Evolutionary conservation across 2,797 vertebrate species (phyloP).

Genomic region (Sebastes hubbsi): DNA sequence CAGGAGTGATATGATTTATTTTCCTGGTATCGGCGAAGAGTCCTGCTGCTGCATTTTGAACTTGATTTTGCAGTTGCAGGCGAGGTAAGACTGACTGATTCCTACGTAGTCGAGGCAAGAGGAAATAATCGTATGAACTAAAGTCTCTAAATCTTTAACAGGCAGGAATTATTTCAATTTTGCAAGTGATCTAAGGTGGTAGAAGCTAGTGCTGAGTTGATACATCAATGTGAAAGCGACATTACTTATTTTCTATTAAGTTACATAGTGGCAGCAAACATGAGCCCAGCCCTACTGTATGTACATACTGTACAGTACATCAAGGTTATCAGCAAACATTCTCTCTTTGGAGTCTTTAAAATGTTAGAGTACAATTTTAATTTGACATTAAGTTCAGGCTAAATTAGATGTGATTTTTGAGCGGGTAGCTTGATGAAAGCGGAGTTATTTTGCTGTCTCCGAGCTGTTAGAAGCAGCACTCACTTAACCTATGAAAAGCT

Average conservation of each 20-base stretch:
- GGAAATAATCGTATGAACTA: too few species aligned
- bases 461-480: conserved; percentile 19
- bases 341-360: not conserved
- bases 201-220: not conserved
- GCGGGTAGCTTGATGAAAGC: not conserved
- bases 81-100: not conserved
- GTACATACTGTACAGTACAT: not conserved
- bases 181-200: not conserved
- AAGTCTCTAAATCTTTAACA: not conserved
- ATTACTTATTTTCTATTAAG: not conserved
- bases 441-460: not conserved
- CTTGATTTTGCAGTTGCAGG: not conserved
- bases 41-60: not conserved
- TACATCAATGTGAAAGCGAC: too few species aligned
- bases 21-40: not conserved
- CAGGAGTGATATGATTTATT: not conserved
- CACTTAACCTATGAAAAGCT: conserved; percentile 44
- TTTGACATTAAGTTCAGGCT: not conserved
- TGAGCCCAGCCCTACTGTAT: not conserved
- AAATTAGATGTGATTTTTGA: conserved; percentile 12
- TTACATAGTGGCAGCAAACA: not conserved
- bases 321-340: not conserved
- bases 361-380: not conserved
- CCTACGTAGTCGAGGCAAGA: too few species aligned
- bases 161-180: not conserved